These are phyloP conservation scores for Papilio gigon DNA, from an alignment of 2,888 invertebrate species.

Conservation along the genomic window DNA sequence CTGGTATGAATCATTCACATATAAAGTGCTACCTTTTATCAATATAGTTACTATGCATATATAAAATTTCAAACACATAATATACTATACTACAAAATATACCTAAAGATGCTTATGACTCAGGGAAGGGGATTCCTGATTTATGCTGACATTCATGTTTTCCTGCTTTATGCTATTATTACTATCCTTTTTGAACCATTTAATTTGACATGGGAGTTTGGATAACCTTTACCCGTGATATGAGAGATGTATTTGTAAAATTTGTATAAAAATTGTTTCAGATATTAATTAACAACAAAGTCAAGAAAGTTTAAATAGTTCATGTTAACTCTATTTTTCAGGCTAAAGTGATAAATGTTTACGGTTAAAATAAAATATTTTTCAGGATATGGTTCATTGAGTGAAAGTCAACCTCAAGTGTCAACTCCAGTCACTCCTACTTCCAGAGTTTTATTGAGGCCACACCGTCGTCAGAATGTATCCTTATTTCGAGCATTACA, in stretches of 20 bases:
- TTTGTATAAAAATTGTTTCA: no score
- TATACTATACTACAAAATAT: neutral
- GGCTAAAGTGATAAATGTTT: neutral
- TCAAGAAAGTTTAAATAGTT: no score
- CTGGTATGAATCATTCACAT: constrained; percentile 57
- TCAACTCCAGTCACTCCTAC: constrained; percentile 73
- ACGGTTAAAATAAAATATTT: neutral
- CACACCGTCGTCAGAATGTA: constrained; percentile 70
- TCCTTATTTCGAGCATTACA: constrained; percentile 87
- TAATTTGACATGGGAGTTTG: no score
- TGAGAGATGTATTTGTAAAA: no score
- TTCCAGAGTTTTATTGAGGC: constrained; percentile 64
- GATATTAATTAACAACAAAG: no score
- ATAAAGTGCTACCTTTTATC: no score
- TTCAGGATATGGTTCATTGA: constrained; percentile 70
- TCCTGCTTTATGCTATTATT: no score
- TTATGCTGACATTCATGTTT: neutral
- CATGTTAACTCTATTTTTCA: no score
- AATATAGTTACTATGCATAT: no score
- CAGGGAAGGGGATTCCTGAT: neutral
- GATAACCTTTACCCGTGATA: no score
- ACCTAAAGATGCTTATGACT: neutral
- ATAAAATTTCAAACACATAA: no score
- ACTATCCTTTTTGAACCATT: no score
- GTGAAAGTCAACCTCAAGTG: constrained; percentile 60